Evolutionary conservation across 35 echinoderm and acorn worm genomes (phyloP).

Genomic region (Apostichopus japonicus): DNA sequence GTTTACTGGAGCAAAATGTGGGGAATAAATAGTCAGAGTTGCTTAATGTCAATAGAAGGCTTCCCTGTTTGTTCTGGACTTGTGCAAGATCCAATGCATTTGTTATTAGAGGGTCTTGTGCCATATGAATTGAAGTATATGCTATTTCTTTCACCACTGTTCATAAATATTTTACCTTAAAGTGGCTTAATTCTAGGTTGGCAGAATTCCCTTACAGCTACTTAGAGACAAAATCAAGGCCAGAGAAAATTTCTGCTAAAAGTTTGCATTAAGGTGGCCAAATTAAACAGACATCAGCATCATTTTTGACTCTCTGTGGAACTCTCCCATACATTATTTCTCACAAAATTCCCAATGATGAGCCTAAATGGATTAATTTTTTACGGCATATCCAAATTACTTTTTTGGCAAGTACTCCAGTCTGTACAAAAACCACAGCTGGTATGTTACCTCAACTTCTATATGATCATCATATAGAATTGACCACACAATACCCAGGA

Average conservation of each 20-base stretch:
- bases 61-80: conserved; percentile 53
- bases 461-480: conserved; percentile 50
- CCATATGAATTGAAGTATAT: conserved; percentile 67
- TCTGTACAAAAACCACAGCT: conserved; percentile 46
- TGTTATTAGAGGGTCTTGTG: conserved; percentile 69
- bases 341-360: conserved; percentile 39
- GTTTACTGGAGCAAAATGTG: conserved; percentile 76
- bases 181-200: conserved; percentile 70
- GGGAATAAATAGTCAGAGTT: conserved; percentile 72
- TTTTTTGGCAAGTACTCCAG: conserved; percentile 49
- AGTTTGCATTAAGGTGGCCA: conserved; percentile 7
- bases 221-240: conserved; percentile 13
- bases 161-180: conserved; percentile 55
- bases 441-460: conserved; percentile 19
- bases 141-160: conserved; percentile 52
- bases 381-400: conserved; percentile 63
- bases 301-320: conserved; percentile 60
- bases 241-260: conserved; percentile 37
- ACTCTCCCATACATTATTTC: conserved; percentile 67
- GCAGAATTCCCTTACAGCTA: conserved; percentile 53
- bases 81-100: conserved; percentile 79
- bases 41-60: conserved; percentile 38
- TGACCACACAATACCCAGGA: conserved; percentile 15
- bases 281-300: conserved; percentile 67
- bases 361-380: conserved; percentile 68